Conservation (phyloP, 2,888 invertebrate species). For the Melikaiella ostensackeni region DNA sequence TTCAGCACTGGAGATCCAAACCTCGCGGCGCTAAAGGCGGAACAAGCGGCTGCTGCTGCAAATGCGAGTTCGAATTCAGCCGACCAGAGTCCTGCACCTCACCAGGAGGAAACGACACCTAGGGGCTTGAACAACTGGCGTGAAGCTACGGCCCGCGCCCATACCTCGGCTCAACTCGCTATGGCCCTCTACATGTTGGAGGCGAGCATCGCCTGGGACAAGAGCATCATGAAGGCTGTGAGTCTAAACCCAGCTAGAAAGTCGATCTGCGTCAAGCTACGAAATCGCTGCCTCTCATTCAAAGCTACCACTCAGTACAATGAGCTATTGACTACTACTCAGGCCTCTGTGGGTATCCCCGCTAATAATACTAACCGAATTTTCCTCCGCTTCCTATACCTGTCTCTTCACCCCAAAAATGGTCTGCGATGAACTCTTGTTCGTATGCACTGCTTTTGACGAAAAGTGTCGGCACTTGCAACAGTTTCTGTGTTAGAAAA, state of each 20-base stretch:
- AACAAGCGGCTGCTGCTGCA: slow-evolving; percentile 75
- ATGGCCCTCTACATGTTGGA: slow-evolving; percentile 94
- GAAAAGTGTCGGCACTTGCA: slow-evolving; percentile 20
- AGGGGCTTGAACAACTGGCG: slow-evolving; percentile 93
- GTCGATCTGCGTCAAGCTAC: slow-evolving; percentile 74
- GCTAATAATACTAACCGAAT: slow-evolving; percentile 70
- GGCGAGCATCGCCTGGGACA: slow-evolving; percentile 98
- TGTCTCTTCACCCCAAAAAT: slow-evolving; percentile 43
- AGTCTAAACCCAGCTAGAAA: slow-evolving; percentile 80
- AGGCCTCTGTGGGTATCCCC: slow-evolving; percentile 75
- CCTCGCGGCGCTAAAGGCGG: slow-evolving; percentile 80
- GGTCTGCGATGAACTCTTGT: background rate
- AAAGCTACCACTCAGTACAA: slow-evolving; percentile 76
- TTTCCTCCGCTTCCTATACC: slow-evolving; percentile 57
- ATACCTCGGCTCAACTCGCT: slow-evolving; percentile 93
- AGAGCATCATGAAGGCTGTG: slow-evolving; percentile 99
- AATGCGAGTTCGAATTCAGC: slow-evolving; percentile 69
- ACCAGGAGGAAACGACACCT: slow-evolving; percentile 81
- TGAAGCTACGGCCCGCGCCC: slow-evolving; percentile 89
- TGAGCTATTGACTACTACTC: slow-evolving; percentile 76
- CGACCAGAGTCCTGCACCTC: slow-evolving; percentile 73
- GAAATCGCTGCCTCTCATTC: slow-evolving; percentile 76
- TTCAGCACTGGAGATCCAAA: slow-evolving; percentile 82
- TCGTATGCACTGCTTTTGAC: slow-evolving; percentile 32
- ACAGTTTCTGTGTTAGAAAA: slow-evolving; percentile 21